Evolutionary conservation across 2,113 vertebrate species (phyloP), one percentile per base, ranked within the genome.

Genomic region (Pavo muticus): DNA sequence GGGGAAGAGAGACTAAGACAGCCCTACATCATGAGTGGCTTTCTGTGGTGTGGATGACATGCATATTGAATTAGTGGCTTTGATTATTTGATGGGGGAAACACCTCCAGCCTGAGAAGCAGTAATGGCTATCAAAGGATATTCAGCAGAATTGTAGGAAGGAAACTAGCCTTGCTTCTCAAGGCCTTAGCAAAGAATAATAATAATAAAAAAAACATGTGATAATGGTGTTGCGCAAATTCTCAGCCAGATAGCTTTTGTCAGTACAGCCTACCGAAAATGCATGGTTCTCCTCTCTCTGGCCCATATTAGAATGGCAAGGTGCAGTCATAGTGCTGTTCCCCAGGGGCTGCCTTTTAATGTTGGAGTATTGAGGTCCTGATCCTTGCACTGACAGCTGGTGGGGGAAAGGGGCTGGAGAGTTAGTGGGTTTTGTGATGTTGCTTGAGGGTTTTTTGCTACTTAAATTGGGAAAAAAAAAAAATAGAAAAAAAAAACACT

Each of bases 401-500:
- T 78, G 39, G 25, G 8, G 39, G 21, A 14, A 32, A 14, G 25
- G 61, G 39, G 37, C 11, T 64, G 39, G 61, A 63, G 24, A 27
- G 37, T 18, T 40, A 4, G 37, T 40, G 37, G 6, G 24, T 27
- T 27, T 63, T 39, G 14, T 63, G 35, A 7, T 39, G 1, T 7
- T 61, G 29, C 32, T 14, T 11, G 4, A 18, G 2, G 1, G 17
- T 2, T 23, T 72, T 72, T 88, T 47, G 48, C 29, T 52, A 54
- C 44, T 88, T 71, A 89, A 91, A 65, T 15, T 47, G 5, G 35
- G 35, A 40, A 88, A 74, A 93, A 59, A 86, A 7, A 14, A 52
- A 52, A 15, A n/a, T n/a, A n/a, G 12, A 50, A 91, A 56, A 87
- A 6, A 27, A 14, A 52, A 52, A 10, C 27, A 68, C 35, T 81